These are phyloP conservation scores for Drosophila percnosoma DNA, from an alignment of 2,888 invertebrate genomes.

Conservation along the genomic window DNA sequence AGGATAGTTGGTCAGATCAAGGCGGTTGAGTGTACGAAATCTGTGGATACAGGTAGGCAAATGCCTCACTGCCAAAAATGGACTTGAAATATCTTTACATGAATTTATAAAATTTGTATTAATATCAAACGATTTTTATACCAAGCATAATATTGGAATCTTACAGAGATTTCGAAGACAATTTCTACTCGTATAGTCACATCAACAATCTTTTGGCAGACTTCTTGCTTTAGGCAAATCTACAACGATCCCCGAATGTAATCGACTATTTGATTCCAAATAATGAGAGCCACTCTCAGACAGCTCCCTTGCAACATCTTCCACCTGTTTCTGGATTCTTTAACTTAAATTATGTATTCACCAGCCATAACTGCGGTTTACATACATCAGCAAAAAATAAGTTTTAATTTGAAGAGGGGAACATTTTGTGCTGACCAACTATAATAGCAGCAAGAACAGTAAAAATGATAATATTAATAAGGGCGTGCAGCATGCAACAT, in stretches of 20 bases:
- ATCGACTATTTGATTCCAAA: neutral
- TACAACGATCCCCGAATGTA: neutral
- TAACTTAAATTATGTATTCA: neutral
- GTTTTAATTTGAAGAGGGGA: neutral
- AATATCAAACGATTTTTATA: neutral
- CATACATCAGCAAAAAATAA: neutral
- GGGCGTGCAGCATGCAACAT: conserved; percentile 8
- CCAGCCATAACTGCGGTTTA: neutral
- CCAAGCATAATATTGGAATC: no score
- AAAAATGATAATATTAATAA: neutral
- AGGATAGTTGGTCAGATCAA: no score
- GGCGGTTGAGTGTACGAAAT: no score
- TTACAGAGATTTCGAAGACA: no score
- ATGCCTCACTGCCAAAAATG: no score
- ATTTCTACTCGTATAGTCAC: neutral
- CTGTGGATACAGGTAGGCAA: no score
- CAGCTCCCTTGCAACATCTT: neutral
- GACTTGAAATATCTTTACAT: neutral
- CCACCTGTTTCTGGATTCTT: neutral
- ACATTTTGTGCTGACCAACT: neutral
- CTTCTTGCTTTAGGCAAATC: neutral
- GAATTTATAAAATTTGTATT: neutral
- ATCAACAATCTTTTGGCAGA: neutral
- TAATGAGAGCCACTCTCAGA: neutral
- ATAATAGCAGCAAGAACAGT: neutral